Evolutionary conservation across 2,797 vertebrate genomes (phyloP), one percentile per base, ranked within the genome.

Genomic region (Naso thynnoides): DNA sequence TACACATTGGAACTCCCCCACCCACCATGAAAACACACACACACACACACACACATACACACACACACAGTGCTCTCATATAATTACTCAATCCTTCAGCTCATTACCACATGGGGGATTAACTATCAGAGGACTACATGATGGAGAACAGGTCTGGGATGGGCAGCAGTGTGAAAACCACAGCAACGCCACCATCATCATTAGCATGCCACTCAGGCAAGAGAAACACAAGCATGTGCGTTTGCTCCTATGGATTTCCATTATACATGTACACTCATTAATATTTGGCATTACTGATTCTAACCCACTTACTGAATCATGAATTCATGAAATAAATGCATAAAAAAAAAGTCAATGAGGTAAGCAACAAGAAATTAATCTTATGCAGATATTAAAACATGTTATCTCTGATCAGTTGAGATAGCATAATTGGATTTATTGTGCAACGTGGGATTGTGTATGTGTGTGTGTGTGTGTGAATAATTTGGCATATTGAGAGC

Each of bases 401-500:
- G 70, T 79, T 83, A 74, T 89, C 78, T 79, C 56, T 88, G 59
- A 88, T 87, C 73, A 72, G 65, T 11, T 13, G 33, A 70, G 79
- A 86, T 80, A 67, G 16, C 11, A 2, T 77, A 83, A 88, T 82
- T 85, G 73, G 78, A 83, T 87, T 82, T 67, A 76, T 82, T 78
- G 63, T 66, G 29, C 10, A 21, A 38, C 39, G 56, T 44, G 63
- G 11, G 33, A 45, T 42, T 64, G 19, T 16, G 18, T n/a, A 18
- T 44, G 39, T 44, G 18, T 45, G 16, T 45, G 42, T 45, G 42
- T 65, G 72, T 41, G 61, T 44, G 65, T 67, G 68, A 76, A 78
- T 86, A 73, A 75, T 60, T 67, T 31, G 1, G 2, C 27, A 14
- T 19, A 39, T 31, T 54, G 24, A 69, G 48, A 49, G 69, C 68